Evolutionary conservation across 1,140 invertebrate species (phyloP).

Genomic region (Uloborus diversus): DNA sequence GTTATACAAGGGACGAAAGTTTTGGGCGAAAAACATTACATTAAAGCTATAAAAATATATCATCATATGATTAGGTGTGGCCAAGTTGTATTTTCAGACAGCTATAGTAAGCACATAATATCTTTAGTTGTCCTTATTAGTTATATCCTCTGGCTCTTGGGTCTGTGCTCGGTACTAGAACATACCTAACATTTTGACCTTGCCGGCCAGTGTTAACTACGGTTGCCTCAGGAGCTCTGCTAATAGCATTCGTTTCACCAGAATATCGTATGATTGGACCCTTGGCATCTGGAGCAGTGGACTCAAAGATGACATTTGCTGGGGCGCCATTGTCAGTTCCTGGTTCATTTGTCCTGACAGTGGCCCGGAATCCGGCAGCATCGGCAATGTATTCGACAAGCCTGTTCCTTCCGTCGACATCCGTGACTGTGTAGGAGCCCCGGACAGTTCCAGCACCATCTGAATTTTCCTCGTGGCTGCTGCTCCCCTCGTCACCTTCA

Average conservation of each 20-base stretch:
- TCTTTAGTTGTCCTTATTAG: neutral
- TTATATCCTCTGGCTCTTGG: neutral
- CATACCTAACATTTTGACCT: constrained; percentile 9
- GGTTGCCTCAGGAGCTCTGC: neutral
- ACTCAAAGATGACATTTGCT: constrained; percentile 26
- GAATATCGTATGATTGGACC: neutral
- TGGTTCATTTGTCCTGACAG: constrained; percentile 10
- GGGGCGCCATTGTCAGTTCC: constrained; percentile 33
- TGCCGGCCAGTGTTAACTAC: neutral
- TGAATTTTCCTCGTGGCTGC: constrained; percentile 20
- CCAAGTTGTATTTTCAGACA: neutral
- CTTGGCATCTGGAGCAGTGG: constrained; percentile 21
- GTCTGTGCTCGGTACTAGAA: constrained; percentile 22
- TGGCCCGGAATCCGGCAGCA: constrained; percentile 61
- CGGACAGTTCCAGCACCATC: constrained; percentile 53
- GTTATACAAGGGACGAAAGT: too few relatives aligned
- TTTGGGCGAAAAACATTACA: too few relatives aligned
- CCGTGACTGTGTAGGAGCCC: constrained; percentile 58
- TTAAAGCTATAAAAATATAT: too few relatives aligned
- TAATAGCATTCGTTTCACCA: neutral
- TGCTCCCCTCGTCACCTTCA: constrained; percentile 37
- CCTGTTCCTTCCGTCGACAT: constrained; percentile 58
- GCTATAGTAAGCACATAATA: neutral
- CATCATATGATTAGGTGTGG: too few relatives aligned
- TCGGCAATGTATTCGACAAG: constrained; percentile 62